A percentile compares a stretch with the other conserved stretches of the same genome.
Conservation (phyloP, 2,888 invertebrate species). For the Drosophila colorata region DNA sequence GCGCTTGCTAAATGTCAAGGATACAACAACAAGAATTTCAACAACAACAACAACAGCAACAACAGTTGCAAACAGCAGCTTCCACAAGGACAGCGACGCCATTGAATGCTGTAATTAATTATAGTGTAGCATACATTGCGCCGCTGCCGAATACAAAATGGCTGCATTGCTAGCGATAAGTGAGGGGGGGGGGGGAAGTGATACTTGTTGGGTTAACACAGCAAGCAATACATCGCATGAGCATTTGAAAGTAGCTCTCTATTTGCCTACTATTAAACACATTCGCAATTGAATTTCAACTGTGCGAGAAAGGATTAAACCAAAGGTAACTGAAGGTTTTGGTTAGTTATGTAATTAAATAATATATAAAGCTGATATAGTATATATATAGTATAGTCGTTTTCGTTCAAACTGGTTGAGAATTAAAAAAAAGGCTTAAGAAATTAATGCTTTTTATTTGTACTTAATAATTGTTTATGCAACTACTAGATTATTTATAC, state of each 20-base stretch:
- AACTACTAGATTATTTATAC: no score
- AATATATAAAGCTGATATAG: no score
- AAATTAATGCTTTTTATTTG: no score
- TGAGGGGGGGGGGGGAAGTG: neutral
- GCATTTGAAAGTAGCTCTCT: slow-evolving; percentile 21
- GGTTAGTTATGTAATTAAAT: neutral
- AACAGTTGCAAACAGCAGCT: slow-evolving; percentile 18
- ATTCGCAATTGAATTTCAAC: slow-evolving; percentile 9
- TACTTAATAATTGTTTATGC: no score
- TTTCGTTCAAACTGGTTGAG: no score
- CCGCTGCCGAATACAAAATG: slow-evolving; percentile 61
- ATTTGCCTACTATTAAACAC: slow-evolving; percentile 20
- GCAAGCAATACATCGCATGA: slow-evolving; percentile 16
- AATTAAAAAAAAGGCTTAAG: no score
- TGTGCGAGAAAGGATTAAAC: neutral
- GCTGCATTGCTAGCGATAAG: slow-evolving; percentile 55
- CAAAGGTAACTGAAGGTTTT: neutral
- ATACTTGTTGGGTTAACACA: neutral
- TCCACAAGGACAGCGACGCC: slow-evolving; percentile 45
- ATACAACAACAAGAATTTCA: slow-evolving; percentile 54
- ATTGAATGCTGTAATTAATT: slow-evolving; percentile 69
- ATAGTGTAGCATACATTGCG: slow-evolving; percentile 68
- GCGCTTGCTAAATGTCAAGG: slow-evolving; percentile 70
- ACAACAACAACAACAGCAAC: slow-evolving; percentile 7
- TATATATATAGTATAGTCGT: no score